phyloP scores from a whole-genome alignment of 1,140 invertebrate genomes.

The Vanessa tameamea region DNA sequence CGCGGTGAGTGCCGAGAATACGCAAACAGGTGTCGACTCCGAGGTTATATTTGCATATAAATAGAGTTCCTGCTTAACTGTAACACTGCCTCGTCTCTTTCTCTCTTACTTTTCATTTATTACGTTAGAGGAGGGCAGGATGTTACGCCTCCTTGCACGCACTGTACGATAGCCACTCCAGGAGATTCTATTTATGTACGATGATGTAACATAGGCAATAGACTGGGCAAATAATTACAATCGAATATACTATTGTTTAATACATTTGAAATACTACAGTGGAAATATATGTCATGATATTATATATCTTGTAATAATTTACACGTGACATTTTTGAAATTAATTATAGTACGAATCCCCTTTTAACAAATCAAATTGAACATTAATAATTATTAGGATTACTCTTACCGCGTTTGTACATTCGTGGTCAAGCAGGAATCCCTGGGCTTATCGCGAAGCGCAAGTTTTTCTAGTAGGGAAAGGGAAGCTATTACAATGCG shows the following conservation, averaged over 20 bases:
- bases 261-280: background rate
- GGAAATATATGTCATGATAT: background rate
- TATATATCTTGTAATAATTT: background rate
- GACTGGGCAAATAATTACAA: constrained; percentile 53
- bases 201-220: constrained; percentile 70
- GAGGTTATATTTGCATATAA: constrained; percentile 80
- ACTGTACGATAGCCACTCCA: constrained; percentile 60
- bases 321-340: background rate
- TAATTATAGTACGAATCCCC: background rate
- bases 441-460: constrained; percentile 33
- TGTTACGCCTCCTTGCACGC: constrained; percentile 67
- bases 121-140: constrained; percentile 60
- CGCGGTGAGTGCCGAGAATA: constrained; percentile 71
- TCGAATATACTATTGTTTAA: constrained; percentile 14
- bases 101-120: constrained; percentile 53
- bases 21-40: constrained; percentile 79
- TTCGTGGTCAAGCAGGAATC: constrained; percentile 33
- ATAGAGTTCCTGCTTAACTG: constrained; percentile 81
- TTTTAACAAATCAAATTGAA: background rate
- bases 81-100: constrained; percentile 74
- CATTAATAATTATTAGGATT: background rate
- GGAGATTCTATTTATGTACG: constrained; percentile 76
- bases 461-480: constrained; percentile 57
- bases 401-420: background rate
- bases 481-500: constrained; percentile 55